A percentile compares a stretch with the other conserved stretches of the same genome.
These are phyloP conservation scores for Bambusicola thoracicus DNA, from an alignment of 2,113 vertebrate species.

Conservation along the genomic window DNA sequence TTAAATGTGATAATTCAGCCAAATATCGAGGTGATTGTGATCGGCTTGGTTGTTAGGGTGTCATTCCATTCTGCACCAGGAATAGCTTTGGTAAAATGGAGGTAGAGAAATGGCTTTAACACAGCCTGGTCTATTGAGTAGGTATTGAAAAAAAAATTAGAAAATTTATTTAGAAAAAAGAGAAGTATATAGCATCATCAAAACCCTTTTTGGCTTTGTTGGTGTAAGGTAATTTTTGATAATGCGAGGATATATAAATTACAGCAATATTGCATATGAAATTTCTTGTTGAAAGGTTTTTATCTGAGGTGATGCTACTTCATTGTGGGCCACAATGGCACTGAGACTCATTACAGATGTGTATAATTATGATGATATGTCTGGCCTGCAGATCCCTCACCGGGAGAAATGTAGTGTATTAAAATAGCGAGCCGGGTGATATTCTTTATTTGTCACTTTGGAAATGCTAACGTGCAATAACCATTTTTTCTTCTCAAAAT, in stretches of 20 bases:
- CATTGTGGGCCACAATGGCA: background rate
- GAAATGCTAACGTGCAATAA: conserved; percentile 56
- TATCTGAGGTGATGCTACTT: conserved; percentile 40
- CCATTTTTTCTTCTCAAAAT: conserved; percentile 58
- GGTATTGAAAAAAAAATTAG: background rate
- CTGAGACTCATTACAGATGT: conserved; percentile 14
- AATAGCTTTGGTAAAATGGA: background rate
- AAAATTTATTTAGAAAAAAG: background rate
- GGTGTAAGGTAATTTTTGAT: conserved; percentile 19
- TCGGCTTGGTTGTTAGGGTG: background rate
- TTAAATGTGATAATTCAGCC: background rate
- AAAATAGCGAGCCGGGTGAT: conserved; percentile 8
- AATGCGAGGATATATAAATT: conserved; percentile 40
- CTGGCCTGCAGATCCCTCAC: background rate
- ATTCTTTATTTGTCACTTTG: conserved; percentile 43
- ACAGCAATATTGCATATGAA: background rate
- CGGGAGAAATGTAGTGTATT: background rate
- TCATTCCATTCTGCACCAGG: background rate
- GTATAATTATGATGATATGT: conserved; percentile 17
- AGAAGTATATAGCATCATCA: background rate
- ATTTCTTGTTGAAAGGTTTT: conserved; percentile 5
- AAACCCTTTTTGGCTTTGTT: conserved; percentile 14
- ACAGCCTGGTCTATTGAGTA: background rate
- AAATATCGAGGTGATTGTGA: background rate
- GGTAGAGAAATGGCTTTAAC: background rate